Evolutionary conservation across 2,888 invertebrate genomes (phyloP).

Genomic region (Caenorhabditis becei): DNA sequence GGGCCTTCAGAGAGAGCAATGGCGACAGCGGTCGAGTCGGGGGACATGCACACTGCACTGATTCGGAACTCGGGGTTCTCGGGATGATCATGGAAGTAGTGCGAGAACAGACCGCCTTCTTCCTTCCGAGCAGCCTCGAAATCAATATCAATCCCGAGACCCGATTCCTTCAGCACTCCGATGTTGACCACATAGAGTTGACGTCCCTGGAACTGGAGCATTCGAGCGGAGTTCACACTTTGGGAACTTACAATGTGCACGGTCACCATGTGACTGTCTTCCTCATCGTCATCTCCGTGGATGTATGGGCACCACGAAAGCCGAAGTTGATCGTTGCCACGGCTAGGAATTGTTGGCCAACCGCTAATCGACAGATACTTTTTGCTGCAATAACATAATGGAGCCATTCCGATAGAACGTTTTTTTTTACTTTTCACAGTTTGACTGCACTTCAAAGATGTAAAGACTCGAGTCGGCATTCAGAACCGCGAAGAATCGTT

Average conservation of each 20-base stretch:
- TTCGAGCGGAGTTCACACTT: neutral
- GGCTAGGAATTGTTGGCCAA: slow-evolving; percentile 35
- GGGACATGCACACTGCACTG: slow-evolving; percentile 73
- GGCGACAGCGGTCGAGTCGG: slow-evolving; percentile 78
- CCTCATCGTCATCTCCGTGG: slow-evolving; percentile 62
- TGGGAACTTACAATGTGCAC: slow-evolving; percentile 58
- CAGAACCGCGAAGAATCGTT: slow-evolving; percentile 75
- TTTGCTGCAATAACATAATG: slow-evolving; percentile 33
- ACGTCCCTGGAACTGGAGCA: slow-evolving; percentile 67
- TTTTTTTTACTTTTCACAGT: slow-evolving; percentile 45
- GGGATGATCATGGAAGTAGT: slow-evolving; percentile 57
- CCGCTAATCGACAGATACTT: slow-evolving; percentile 47
- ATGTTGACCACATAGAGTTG: slow-evolving; percentile 71
- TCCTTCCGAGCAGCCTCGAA: slow-evolving; percentile 59
- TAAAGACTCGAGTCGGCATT: slow-evolving; percentile 74
- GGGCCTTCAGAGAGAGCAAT: slow-evolving; percentile 69
- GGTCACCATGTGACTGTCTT: slow-evolving; percentile 67
- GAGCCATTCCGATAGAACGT: neutral
- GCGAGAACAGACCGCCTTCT: slow-evolving; percentile 60
- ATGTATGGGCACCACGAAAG: slow-evolving; percentile 79
- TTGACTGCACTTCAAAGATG: slow-evolving; percentile 72
- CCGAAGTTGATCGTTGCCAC: slow-evolving; percentile 37
- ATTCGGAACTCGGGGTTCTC: slow-evolving; percentile 50
- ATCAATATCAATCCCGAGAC: slow-evolving; percentile 31
- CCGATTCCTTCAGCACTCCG: slow-evolving; percentile 47